Conservation (phyloP, 2,888 invertebrate species). For the Dasypogon diadema region DNA sequence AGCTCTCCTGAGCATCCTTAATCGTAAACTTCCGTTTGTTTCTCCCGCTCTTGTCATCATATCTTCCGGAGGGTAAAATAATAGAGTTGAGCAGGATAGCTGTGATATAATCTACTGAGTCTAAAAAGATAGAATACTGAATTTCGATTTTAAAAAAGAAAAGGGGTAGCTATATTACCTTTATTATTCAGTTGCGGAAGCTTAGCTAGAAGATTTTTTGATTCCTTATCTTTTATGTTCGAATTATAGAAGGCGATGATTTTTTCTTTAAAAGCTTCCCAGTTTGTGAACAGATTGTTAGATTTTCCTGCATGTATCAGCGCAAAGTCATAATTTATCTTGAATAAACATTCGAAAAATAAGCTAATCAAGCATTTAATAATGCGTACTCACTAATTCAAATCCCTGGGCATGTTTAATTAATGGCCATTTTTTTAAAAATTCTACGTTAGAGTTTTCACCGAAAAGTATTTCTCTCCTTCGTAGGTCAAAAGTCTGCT, state of each 20-base stretch:
- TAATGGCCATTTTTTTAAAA: constrained; percentile 20
- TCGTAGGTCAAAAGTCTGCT: neutral
- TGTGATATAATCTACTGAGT: neutral
- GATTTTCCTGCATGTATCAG: neutral
- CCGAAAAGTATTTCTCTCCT: neutral
- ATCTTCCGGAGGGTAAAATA: too few species aligned
- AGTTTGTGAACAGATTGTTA: neutral
- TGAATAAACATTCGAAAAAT: constrained; percentile 4
- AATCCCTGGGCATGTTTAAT: constrained; percentile 21
- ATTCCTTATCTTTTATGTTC: neutral
- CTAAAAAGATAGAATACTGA: neutral
- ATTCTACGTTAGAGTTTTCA: constrained; percentile 7
- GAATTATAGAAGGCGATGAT: neutral
- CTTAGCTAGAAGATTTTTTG: neutral
- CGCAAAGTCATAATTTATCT: neutral
- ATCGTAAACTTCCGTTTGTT: neutral
- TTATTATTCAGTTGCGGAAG: neutral
- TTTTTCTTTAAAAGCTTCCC: neutral
- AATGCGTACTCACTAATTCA: constrained; percentile 20
- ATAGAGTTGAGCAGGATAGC: too few species aligned
- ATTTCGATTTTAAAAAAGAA: neutral
- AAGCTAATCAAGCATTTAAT: too few species aligned
- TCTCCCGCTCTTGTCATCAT: too few species aligned
- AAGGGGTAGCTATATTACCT: neutral
- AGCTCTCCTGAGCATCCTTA: constrained; percentile 5